Conservation (phyloP, 2,113 vertebrate species). For the Pituophis catenifer region DNA sequence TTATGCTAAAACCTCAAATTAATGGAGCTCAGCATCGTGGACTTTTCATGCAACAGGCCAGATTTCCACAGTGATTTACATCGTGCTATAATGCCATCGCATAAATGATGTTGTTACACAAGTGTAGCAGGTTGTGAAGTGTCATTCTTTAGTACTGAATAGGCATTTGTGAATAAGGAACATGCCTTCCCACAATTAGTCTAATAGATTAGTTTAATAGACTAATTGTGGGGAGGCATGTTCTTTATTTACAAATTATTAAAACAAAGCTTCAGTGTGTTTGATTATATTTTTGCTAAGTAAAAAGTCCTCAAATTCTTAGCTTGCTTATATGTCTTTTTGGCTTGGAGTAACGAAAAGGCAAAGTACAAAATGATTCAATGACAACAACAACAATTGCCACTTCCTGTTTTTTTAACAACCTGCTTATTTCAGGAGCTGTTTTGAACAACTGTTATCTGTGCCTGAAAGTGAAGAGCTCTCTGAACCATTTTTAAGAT, state of each 20-base stretch:
- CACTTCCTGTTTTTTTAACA: background rate
- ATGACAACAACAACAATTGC: background rate
- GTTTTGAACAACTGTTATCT: slow-evolving; percentile 94
- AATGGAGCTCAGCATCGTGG: background rate
- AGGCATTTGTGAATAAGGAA: background rate
- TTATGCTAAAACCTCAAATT: background rate
- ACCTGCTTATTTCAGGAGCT: slow-evolving; percentile 83
- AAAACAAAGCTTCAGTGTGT: background rate
- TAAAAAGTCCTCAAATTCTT: background rate
- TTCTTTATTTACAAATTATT: background rate
- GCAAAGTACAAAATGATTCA: background rate
- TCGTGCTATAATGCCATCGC: background rate
- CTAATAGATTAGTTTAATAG: background rate
- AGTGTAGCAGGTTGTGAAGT: background rate
- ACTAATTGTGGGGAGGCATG: background rate
- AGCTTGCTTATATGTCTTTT: background rate
- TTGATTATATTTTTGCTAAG: background rate
- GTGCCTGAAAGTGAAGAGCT: slow-evolving; percentile 92
- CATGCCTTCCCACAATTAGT: background rate
- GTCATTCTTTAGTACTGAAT: background rate
- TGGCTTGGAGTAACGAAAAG: background rate
- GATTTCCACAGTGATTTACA: background rate
- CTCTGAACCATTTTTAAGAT: slow-evolving; percentile 86
- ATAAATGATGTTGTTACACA: background rate
- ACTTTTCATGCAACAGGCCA: background rate